Evolutionary conservation across 1,140 invertebrate species (phyloP).

Genomic region (Wasmannia auropunctata): DNA sequence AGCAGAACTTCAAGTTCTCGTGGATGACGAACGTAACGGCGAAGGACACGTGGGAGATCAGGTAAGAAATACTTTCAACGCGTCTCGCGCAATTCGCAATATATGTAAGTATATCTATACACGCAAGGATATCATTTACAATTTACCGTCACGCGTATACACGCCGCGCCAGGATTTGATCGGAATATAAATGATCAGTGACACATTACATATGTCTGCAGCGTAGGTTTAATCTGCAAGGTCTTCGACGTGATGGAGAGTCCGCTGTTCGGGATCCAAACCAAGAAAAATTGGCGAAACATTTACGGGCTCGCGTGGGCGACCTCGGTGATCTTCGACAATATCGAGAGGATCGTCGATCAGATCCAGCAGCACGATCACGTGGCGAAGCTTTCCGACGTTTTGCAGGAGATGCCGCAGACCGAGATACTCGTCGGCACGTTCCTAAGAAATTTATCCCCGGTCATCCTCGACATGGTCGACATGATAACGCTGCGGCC

Average conservation of each 20-base stretch:
- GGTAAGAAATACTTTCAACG: conserved; percentile 68
- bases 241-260: conserved; percentile 78
- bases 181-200: neutral
- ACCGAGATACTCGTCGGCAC: conserved; percentile 73
- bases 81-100: too few relatives aligned
- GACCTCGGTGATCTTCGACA: conserved; percentile 73
- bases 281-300: conserved; percentile 69
- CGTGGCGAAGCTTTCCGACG: conserved; percentile 58
- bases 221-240: conserved; percentile 81
- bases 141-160: neutral
- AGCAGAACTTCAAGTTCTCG: conserved; percentile 64
- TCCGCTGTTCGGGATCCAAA: conserved; percentile 75
- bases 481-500: conserved; percentile 77
- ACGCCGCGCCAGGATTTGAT: neutral
- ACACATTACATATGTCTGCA: conserved; percentile 74
- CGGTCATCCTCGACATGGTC: conserved; percentile 74
- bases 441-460: conserved; percentile 74
- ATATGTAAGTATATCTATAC: too few relatives aligned
- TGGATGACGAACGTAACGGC: conserved; percentile 72
- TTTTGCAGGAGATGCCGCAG: conserved; percentile 75
- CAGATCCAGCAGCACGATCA: conserved; percentile 73
- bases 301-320: conserved; percentile 76
- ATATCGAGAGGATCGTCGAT: conserved; percentile 77
- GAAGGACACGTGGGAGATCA: conserved; percentile 76
- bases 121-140: neutral